phyloP scores from a whole-genome alignment of 1,140 invertebrate genomes.

The Drosophila dunni region DNA sequence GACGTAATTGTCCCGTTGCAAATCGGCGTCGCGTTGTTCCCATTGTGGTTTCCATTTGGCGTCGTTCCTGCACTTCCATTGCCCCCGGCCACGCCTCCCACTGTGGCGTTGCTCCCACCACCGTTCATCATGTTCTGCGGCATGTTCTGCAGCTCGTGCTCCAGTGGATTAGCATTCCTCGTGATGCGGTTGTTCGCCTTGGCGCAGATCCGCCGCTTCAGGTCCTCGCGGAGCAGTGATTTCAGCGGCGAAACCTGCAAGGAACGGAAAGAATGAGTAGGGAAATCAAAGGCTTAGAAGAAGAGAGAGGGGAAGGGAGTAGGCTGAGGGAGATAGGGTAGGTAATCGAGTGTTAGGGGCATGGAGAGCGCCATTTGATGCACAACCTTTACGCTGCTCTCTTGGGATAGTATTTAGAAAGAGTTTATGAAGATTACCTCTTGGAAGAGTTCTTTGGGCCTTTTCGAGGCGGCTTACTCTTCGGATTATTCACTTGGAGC shows the following conservation, averaged over 20 bases:
- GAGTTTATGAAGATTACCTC: too few species aligned
- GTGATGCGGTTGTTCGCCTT: conserved; percentile 86
- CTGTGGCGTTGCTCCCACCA: conserved; percentile 42
- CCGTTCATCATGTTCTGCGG: conserved; percentile 63
- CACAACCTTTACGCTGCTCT: too few species aligned
- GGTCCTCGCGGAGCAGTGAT: conserved; percentile 91
- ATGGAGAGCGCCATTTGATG: too few species aligned
- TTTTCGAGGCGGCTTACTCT: too few species aligned
- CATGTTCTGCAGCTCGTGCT: conserved; percentile 68
- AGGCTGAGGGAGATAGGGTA: too few species aligned
- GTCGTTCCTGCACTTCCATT: conserved; percentile 13
- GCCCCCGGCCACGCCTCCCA: conserved; percentile 35
- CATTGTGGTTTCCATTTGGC: conserved; percentile 34
- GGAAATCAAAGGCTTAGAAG: background rate
- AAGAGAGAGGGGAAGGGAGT: background rate
- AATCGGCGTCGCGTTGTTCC: conserved; percentile 81
- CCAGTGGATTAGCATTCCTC: conserved; percentile 74
- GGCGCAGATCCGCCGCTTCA: conserved; percentile 90
- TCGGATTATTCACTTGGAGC: too few species aligned
- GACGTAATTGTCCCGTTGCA: conserved; percentile 89
- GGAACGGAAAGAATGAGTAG: conserved; percentile 11
- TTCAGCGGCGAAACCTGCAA: conserved; percentile 92
- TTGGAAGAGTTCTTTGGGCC: too few species aligned
- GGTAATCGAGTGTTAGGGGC: too few species aligned
- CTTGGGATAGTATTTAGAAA: too few species aligned